Evolutionary conservation across 2,113 vertebrate species (phyloP), one percentile per base, ranked within the genome.

Genomic region (Lota lota): DNA sequence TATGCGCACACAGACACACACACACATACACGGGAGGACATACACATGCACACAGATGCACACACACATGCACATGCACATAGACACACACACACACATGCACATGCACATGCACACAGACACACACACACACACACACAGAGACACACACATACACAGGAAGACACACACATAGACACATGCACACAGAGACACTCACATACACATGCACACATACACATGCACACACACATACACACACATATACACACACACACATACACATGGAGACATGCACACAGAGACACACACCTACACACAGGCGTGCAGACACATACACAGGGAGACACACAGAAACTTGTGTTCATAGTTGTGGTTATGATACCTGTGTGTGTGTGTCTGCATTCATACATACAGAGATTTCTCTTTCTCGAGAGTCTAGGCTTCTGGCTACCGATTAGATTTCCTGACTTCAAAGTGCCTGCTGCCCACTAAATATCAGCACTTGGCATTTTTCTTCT

Each of bases 11-110:
- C 61, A 17, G 22, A 15, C 22, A 33, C 61, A 62, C 61, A 62
- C 61, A 62, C 61, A 17, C 61, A 28, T 22, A 28, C 61, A 62
- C 61, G n/a, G n/a, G n/a, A n/a, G n/a, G n/a, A 62, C 61, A 62
- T 22, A 62, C 61, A 62, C 61, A 62, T 22, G 17, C 61, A 62
- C 61, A 28, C 61, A 62, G 21, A 62, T 14, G n/a, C 17, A 56
- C 53, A 56, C 53, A 54, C 4, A 56, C 53, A 56, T 16, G 7
- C 53, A 18, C 53, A 18, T 18, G 53, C 53, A 56, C 53, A 56
- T 14, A n/a, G 10, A 56, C 17, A 56, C 17, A 18, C 53, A 1
- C 17, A 56, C 53, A n/a, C 53, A 18, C 53, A 56, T 14, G 14
- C 17, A 18, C 53, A 56, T 14, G n/a, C 53, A 56, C 51, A 53